A percentile compares a stretch with the other conserved stretches of the same genome.
Conservation (phyloP, 1,140 invertebrate genomes). For the Lasioglossum albipes region DNA sequence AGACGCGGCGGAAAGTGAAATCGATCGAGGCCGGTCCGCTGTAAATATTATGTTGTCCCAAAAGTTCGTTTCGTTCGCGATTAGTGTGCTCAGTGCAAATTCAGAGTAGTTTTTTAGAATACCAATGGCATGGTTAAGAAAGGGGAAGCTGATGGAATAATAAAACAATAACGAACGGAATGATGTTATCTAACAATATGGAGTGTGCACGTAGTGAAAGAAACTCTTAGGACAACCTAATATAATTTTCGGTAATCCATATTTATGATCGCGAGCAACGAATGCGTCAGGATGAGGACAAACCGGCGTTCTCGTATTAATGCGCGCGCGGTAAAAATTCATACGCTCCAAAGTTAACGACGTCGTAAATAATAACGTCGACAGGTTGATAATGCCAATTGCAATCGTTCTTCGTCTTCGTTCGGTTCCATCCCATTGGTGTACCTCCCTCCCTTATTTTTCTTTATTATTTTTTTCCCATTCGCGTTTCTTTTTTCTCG, state of each 20-base stretch:
- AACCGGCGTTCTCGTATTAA: slow-evolving; percentile 42
- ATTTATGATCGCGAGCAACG: slow-evolving; percentile 53
- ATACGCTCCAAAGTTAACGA: slow-evolving; percentile 54
- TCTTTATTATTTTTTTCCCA: too few relatives aligned
- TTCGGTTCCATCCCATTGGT: slow-evolving; percentile 32
- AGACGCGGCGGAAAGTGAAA: slow-evolving; percentile 14
- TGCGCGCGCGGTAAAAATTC: slow-evolving; percentile 23
- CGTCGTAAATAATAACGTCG: slow-evolving; percentile 67
- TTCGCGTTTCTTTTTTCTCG: background rate
- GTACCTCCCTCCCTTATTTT: background rate
- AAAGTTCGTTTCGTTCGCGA: too few relatives aligned
- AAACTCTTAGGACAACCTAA: too few relatives aligned
- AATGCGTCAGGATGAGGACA: slow-evolving; percentile 30
- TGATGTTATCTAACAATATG: too few relatives aligned
- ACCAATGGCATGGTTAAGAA: too few relatives aligned
- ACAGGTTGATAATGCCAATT: slow-evolving; percentile 61
- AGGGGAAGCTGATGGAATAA: too few relatives aligned
- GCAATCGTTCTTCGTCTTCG: slow-evolving; percentile 49
- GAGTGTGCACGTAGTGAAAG: too few relatives aligned
- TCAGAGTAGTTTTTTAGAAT: too few relatives aligned
- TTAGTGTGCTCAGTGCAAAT: too few relatives aligned
- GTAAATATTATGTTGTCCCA: background rate
- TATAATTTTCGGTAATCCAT: slow-evolving; percentile 57
- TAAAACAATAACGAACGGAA: too few relatives aligned
- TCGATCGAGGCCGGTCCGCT: slow-evolving; percentile 23